Conservation (phyloP, 2,113 vertebrate genomes). For the Anas platyrhynchos region DNA sequence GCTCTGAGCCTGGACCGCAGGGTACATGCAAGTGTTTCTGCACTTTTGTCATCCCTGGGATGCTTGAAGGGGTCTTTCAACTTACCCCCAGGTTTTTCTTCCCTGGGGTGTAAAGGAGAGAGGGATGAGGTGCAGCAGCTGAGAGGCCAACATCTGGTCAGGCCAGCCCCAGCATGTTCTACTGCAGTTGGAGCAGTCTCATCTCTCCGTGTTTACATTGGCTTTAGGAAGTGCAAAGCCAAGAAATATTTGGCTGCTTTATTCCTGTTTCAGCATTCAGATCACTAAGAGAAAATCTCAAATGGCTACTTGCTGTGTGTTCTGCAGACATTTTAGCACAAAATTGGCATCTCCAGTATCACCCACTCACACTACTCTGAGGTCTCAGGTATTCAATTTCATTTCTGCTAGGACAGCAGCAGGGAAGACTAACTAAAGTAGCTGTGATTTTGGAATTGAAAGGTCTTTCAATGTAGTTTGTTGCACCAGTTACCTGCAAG, state of each 20-base stretch:
- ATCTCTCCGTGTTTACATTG: neutral
- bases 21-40: neutral
- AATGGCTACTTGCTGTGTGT: neutral
- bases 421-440: neutral
- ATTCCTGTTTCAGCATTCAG: neutral
- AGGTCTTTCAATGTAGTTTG: neutral
- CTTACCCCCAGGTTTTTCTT: neutral
- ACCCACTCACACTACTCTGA: neutral
- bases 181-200: neutral
- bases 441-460: neutral
- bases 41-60: rapidly evolving
- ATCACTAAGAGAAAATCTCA: neutral
- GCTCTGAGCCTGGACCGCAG: neutral
- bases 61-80: neutral
- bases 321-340: conserved; percentile 6
- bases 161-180: neutral
- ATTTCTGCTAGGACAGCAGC: neutral
- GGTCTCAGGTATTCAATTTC: neutral
- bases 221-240: neutral
- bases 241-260: conserved; percentile 6
- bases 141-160: neutral
- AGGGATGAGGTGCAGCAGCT: neutral
- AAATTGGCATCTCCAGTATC: neutral
- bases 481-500: neutral
- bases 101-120: neutral